phyloP scores from a whole-genome alignment of 2,113 vertebrate species.

The Tachycineta bicolor region DNA sequence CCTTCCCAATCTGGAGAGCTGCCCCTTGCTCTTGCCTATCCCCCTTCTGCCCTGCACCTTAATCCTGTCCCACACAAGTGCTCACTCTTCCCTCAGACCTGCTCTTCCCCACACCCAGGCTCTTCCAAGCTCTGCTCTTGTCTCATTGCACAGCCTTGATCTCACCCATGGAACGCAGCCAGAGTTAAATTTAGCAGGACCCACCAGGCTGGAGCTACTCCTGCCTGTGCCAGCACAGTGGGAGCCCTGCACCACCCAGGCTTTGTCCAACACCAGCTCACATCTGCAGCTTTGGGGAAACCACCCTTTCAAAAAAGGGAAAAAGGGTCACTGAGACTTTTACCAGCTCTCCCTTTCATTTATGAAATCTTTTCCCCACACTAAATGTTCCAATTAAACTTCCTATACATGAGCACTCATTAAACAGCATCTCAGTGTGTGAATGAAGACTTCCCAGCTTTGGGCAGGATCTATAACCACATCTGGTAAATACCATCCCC shows the following conservation, averaged over 20 bases:
- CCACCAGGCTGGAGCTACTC: not conserved
- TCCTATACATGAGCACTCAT: not conserved
- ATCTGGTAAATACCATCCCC: not conserved
- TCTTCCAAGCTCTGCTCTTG: not conserved
- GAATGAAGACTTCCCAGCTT: not conserved
- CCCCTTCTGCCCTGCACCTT: not conserved
- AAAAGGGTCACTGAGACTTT: not conserved
- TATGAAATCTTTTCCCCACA: too few species aligned
- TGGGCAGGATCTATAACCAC: not conserved
- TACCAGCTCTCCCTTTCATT: not conserved
- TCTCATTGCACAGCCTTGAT: not conserved
- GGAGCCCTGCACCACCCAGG: not conserved
- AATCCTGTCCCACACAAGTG: not conserved
- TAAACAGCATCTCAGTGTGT: not conserved
- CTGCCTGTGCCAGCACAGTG: not conserved
- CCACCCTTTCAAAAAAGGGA: not conserved
- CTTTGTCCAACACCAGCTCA: not conserved
- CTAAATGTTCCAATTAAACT: not conserved
- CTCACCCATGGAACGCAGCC: not conserved
- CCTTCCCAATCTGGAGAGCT: not conserved
- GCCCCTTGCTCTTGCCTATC: not conserved
- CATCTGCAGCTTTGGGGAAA: not conserved
- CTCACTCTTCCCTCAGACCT: not conserved
- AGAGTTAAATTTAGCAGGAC: slow-evolving; percentile 20
- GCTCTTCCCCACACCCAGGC: not conserved